Conservation (phyloP, 2,888 invertebrate species). For the Nemotelus nigrinus region DNA sequence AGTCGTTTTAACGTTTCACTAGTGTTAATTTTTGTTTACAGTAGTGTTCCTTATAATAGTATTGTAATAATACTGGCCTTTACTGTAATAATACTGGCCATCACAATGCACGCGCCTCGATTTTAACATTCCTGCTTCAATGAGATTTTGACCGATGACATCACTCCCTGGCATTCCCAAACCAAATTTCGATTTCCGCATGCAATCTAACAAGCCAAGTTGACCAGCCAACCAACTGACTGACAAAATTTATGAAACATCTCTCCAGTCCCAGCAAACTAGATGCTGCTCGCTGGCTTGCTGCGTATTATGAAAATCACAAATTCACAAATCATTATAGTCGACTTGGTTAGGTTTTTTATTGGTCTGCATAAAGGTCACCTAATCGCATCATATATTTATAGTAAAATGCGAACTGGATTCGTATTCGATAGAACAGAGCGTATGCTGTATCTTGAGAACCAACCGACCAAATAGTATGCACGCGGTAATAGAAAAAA, state of each 20-base stretch:
- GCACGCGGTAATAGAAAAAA: background rate
- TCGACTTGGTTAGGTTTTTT: background rate
- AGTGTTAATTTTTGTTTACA: too few relatives aligned
- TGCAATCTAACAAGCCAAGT: background rate
- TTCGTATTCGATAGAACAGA: background rate
- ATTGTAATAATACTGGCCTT: too few relatives aligned
- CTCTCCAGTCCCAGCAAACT: background rate
- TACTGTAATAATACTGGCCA: too few relatives aligned
- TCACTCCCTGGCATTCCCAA: conserved; percentile 2
- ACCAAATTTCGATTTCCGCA: conserved; percentile 13
- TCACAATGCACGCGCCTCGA: too few relatives aligned
- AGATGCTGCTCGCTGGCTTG: too few relatives aligned
- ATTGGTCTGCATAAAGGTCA: conserved; percentile 30
- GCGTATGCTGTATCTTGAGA: background rate
- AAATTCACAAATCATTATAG: conserved; percentile 12
- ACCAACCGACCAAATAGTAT: background rate
- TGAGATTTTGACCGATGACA: conserved; percentile 20
- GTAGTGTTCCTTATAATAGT: too few relatives aligned
- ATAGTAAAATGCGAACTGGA: background rate
- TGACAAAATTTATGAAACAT: background rate
- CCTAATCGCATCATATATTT: conserved; percentile 27
- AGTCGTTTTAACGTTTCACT: too few relatives aligned
- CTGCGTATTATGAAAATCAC: conserved; percentile 12
- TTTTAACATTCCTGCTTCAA: background rate
- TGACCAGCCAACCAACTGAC: too few relatives aligned